phyloP scores from a whole-genome alignment of 1,140 invertebrate species.

The Tetraneura akinire region DNA sequence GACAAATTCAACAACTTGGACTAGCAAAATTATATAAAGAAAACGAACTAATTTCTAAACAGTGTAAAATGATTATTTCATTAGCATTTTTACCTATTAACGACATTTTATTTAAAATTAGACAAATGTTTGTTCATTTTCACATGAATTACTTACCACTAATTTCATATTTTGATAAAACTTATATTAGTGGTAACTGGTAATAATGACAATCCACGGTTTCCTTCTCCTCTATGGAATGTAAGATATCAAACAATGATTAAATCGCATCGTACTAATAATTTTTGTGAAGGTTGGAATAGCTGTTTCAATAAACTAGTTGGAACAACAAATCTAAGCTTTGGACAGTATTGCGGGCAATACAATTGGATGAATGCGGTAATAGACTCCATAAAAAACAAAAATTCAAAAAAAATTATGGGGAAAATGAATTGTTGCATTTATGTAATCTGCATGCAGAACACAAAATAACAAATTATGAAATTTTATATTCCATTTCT shows the following conservation, averaged over 20 bases:
- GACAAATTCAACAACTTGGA: neutral
- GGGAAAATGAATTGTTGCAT: too few species aligned
- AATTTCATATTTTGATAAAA: constrained; percentile 11
- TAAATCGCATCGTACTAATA: neutral
- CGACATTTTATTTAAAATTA: too few species aligned
- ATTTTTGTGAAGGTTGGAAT: constrained; percentile 1
- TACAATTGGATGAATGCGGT: neutral
- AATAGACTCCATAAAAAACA: neutral
- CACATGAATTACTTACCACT: neutral
- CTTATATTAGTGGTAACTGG: constrained; percentile 11
- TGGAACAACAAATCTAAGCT: neutral
- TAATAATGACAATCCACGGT: neutral
- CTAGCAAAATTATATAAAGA: too few species aligned
- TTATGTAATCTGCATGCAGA: too few species aligned
- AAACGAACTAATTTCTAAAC: too few species aligned
- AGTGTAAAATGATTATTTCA: too few species aligned
- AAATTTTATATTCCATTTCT: neutral
- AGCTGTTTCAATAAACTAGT: too few species aligned
- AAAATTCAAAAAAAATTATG: too few species aligned
- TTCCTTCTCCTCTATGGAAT: too few species aligned
- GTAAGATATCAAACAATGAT: neutral
- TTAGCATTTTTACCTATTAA: too few species aligned
- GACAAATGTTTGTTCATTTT: too few species aligned
- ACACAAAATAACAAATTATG: neutral
- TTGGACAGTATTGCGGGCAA: neutral